These are phyloP conservation scores for Glaucomys volans DNA, from an alignment of 2,113 vertebrate species.

Conservation along the genomic window DNA sequence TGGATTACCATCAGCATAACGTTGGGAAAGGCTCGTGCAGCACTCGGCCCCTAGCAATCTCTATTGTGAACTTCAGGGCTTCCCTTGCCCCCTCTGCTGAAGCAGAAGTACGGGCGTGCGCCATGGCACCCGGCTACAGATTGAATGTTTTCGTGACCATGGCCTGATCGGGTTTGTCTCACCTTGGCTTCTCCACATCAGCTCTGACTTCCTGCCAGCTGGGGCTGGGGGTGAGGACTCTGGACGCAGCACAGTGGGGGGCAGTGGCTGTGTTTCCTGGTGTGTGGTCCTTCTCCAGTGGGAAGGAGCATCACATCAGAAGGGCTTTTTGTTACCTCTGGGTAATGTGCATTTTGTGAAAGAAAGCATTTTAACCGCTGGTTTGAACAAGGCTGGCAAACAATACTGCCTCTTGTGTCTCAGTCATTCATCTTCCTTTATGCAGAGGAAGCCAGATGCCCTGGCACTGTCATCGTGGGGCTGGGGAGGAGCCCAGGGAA, in stretches of 20 bases:
- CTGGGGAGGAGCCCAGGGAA: not conserved
- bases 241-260: not conserved
- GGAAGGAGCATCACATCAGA: not conserved
- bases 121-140: too few relatives aligned
- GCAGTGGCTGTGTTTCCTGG: not conserved
- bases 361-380: slow-evolving; percentile 34
- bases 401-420: slow-evolving; percentile 49
- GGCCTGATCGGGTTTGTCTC: not conserved
- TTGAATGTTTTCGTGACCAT: not conserved
- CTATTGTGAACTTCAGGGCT: accelerated
- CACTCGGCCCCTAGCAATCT: not conserved
- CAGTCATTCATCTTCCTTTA: slow-evolving; percentile 44
- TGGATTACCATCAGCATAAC: accelerated
- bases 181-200: not conserved
- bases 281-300: slow-evolving; percentile 16
- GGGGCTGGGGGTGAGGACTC: accelerated
- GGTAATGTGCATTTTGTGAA: slow-evolving; percentile 30
- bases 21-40: too few relatives aligned
- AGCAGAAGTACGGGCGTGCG: accelerated
- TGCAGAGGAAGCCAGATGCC: not conserved
- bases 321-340: slow-evolving; percentile 6
- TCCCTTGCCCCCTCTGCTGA: too few relatives aligned
- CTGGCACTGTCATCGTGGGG: not conserved
- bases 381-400: slow-evolving; percentile 52
- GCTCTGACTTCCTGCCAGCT: not conserved